Conservation (phyloP, 1,140 invertebrate genomes). For the Charaxes varanes region DNA sequence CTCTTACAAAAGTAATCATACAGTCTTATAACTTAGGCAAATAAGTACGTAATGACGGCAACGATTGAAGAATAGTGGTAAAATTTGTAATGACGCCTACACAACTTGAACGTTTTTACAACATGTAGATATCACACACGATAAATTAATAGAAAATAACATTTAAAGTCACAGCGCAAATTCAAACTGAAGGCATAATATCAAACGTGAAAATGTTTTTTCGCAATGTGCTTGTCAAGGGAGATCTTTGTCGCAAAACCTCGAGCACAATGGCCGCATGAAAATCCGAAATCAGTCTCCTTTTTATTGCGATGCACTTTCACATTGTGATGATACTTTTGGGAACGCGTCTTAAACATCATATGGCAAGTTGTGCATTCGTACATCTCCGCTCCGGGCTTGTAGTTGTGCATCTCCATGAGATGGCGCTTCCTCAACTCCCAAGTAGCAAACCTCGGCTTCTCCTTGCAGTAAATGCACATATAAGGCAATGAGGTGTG, state of each 20-base stretch:
- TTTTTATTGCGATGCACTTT: conserved; percentile 59
- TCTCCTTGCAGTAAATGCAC: conserved; percentile 62
- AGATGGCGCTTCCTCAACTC: conserved; percentile 52
- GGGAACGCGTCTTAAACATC: conserved; percentile 68
- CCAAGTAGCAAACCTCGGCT: conserved; percentile 58
- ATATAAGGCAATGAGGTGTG: conserved; percentile 55
- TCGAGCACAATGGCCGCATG: conserved; percentile 49
- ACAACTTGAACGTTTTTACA: too few species aligned
- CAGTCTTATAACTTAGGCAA: too few species aligned
- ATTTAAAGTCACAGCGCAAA: too few species aligned
- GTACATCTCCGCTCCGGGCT: conserved; percentile 57
- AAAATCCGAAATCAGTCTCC: conserved; percentile 48
- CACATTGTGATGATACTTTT: conserved; percentile 61
- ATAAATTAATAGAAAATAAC: too few species aligned
- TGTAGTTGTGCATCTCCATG: conserved; percentile 63
- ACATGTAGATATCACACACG: too few species aligned
- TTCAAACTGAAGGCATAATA: not conserved
- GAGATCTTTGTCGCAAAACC: conserved; percentile 54
- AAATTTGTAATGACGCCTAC: too few species aligned
- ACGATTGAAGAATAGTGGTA: too few species aligned
- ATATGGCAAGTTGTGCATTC: conserved; percentile 71
- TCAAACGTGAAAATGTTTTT: conserved; percentile 54
- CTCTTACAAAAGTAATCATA: too few species aligned
- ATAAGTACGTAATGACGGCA: too few species aligned
- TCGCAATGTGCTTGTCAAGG: conserved; percentile 57